Base-by-base conservation (phyloP, 1,140 invertebrate species). In the Holotrichia oblita region DNA sequence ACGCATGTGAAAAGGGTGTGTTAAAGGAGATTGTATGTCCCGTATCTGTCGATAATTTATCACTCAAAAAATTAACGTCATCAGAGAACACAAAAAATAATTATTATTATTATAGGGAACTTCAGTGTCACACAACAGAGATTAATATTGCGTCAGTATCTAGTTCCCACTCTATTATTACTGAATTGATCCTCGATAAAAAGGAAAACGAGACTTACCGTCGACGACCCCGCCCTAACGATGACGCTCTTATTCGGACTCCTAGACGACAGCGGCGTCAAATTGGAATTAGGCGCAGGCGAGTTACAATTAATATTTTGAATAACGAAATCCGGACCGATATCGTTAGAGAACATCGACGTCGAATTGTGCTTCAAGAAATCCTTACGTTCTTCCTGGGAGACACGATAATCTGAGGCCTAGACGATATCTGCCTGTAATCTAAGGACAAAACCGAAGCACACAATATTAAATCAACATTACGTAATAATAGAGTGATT, bases 221-320 rank as follows among this genome's bases (percentile, higher is more conserved):
- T 85, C 20, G 90, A 87, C 17, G 90, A 90, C 80, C 93, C 94
- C 83, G 94, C 95, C 87, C 95, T 91, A 81, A 97, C 96, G 85
- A 97, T 97, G 77, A 97, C 96, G 88, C 94, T 95, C 87, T 95
- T 94, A 80, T 90, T 92, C 6, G 90, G 89, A 81, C 84, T 86
- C 77, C 85, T 82, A 9, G 83, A 85, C 10, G 83, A 82, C 34
- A 73, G 74, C 2, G 77, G 77, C 8, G 61, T 69, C 22, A 69
- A 9, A 12, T 80, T 77, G n/a, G 81, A 55, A 41, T 73, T 79
- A 41, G 77, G 75, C 6, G 81, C 73, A n/a, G 9, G 55, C n/a
- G 40, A n/a, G n/a, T 34, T 74, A 59, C 42, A 77, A 44, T 48
- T 77, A 20, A 78, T 73, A 69, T 79, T 81, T 75, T 82, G 82